phyloP scores from a whole-genome alignment of 1,140 invertebrate genomes.

The Panulirus ornatus region DNA sequence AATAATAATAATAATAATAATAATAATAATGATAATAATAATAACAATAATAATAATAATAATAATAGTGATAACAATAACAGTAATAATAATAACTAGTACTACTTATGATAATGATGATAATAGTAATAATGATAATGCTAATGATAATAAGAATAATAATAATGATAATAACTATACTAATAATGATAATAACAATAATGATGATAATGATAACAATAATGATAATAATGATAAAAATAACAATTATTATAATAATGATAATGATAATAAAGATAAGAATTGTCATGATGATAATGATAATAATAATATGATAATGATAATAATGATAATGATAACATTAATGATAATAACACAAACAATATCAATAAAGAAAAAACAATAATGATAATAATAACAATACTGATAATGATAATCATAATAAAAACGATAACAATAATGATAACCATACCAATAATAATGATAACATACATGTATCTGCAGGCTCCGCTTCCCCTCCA shows the following conservation, averaged over 20 bases:
- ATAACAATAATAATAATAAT: not conserved
- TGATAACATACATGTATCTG: too few relatives aligned
- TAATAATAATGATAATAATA: too few relatives aligned
- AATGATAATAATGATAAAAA: not conserved
- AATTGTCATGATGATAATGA: not conserved
- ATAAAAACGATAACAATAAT: too few relatives aligned
- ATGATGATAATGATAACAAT: constrained; percentile 17
- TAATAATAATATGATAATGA: constrained; percentile 13
- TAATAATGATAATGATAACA: not conserved
- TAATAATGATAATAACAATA: not conserved
- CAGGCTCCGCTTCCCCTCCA: too few relatives aligned
- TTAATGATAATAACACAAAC: not conserved
- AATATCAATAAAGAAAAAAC: not conserved
- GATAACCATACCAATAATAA: too few relatives aligned
- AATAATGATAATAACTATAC: not conserved
- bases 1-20: not conserved
- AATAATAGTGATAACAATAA: constrained; percentile 20
- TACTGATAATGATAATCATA: too few relatives aligned
- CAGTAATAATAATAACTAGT: constrained; percentile 15
- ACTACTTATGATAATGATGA: too few relatives aligned
- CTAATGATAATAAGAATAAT: not conserved
- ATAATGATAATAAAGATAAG: constrained; percentile 20
- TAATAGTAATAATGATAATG: constrained; percentile 16
- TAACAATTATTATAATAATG: constrained; percentile 6
- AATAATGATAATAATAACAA: constrained; percentile 20